Percentiles rank a stretch among this genome's conserved stretches.
phyloP scores from a whole-genome alignment of 2,113 vertebrate species.

The Isichthys henryi region DNA sequence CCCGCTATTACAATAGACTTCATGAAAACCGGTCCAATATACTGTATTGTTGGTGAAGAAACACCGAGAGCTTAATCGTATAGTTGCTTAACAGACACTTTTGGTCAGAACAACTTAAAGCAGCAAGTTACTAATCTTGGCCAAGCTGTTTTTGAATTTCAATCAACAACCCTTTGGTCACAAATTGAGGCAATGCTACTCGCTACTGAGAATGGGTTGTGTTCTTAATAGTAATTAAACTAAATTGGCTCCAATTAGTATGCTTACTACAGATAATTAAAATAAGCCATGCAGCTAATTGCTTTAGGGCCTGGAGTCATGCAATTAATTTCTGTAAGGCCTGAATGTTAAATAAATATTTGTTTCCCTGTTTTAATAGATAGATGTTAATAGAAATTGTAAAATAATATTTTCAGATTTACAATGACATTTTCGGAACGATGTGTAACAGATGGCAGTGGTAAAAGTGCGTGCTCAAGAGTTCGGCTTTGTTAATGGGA shows the following conservation, averaged over 20 bases:
- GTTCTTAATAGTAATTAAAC: neutral
- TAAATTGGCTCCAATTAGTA: constrained; percentile 5
- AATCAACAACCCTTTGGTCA: neutral
- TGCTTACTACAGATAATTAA: neutral
- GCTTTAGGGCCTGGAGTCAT: constrained; percentile 2
- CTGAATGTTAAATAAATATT: neutral
- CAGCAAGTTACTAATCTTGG: neutral
- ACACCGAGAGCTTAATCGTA: neutral
- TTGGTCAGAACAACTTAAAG: neutral
- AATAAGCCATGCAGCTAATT: constrained; percentile 11
- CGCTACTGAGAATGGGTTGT: neutral
- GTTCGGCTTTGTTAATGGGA: neutral
- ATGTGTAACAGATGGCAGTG: neutral
- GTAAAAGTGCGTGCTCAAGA: neutral
- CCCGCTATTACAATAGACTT: neutral
- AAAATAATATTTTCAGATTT: neutral
- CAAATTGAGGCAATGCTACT: neutral
- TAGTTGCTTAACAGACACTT: neutral
- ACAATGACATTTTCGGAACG: neutral
- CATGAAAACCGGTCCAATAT: neutral
- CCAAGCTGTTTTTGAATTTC: neutral
- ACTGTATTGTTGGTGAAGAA: neutral
- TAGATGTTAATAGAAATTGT: neutral
- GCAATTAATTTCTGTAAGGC: neutral
- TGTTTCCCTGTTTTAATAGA: neutral